Evolutionary conservation across 2,113 vertebrate genomes (phyloP).

Genomic region (Danio rerio): GRCz12tu NC_133193.1:4392001-4392500

Average conservation of each 20-base stretch:
- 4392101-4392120: too few species aligned
- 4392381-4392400: constrained; percentile 99
- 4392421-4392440: constrained; percentile 93
- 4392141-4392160: constrained; percentile 13
- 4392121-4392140: background rate
- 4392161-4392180: background rate
- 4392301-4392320: constrained; percentile 93
- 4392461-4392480: background rate
- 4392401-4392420: constrained; percentile 92
- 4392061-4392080: too few species aligned
- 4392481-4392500: background rate
- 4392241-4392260: constrained; percentile 74
- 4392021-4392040: too few species aligned
- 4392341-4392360: constrained; percentile 95
- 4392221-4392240: background rate
- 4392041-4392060: too few species aligned
- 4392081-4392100: background rate
- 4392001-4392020: too few species aligned
- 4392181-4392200: too few species aligned
- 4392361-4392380: constrained; percentile 93
- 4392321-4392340: constrained; percentile 91
- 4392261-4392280: constrained; percentile 93
- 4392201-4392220: background rate
- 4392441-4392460: constrained; percentile 24
- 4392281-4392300: constrained; percentile 87